phyloP scores from a whole-genome alignment of 2,797 vertebrate genomes.

The Knipowitschia caucasica region DNA sequence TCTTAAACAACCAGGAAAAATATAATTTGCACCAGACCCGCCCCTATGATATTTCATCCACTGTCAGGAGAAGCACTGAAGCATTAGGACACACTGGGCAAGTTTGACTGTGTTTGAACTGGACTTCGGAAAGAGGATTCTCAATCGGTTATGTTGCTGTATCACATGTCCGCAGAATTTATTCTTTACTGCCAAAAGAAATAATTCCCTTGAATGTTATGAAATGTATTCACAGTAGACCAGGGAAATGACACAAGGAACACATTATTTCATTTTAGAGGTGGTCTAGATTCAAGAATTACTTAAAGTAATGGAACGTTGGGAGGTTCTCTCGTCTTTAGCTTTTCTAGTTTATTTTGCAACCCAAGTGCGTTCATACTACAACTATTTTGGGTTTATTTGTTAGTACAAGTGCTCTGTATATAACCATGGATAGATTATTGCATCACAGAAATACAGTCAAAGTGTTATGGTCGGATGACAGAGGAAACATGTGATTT shows the following conservation, averaged over 20 bases:
- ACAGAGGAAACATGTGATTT: not conserved
- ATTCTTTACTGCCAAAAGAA: slow-evolving; percentile 3
- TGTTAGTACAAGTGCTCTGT: too few species aligned
- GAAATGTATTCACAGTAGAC: not conserved
- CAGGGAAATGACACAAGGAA: too few species aligned
- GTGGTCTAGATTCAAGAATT: too few species aligned
- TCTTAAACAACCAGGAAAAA: slow-evolving; percentile 24
- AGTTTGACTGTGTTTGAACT: not conserved
- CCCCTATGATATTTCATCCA: slow-evolving; percentile 30
- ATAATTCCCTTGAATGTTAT: not conserved
- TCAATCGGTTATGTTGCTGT: too few species aligned
- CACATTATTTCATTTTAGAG: not conserved
- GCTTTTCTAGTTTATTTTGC: too few species aligned
- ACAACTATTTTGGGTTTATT: too few species aligned
- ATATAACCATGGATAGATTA: too few species aligned
- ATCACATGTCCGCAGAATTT: not conserved
- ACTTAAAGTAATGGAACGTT: too few species aligned
- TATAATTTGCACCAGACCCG: slow-evolving; percentile 25
- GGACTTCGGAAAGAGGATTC: not conserved
- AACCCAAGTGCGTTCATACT: too few species aligned
- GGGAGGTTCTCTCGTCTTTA: too few species aligned
- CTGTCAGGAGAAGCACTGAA: slow-evolving; percentile 12
- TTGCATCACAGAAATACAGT: too few species aligned
- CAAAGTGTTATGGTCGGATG: too few species aligned
- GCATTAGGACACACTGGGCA: slow-evolving; percentile 2